A percentile compares a stretch with the other conserved stretches of the same genome.
Evolutionary conservation across 1,140 invertebrate genomes (phyloP).

Genomic region (Patella vulgata): DNA sequence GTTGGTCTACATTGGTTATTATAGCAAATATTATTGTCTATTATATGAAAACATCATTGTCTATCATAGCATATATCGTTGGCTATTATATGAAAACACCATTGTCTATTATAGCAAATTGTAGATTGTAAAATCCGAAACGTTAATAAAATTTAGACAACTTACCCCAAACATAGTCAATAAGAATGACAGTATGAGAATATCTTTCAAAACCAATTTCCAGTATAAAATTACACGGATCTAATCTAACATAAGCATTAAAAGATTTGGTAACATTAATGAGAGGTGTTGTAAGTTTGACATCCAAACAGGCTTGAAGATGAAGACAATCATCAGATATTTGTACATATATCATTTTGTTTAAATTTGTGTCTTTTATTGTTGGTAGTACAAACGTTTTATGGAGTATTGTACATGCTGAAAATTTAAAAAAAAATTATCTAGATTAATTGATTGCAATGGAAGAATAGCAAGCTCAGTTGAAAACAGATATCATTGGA

Average conservation of each 20-base stretch:
- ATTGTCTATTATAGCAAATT: no score
- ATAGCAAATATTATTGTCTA: no score
- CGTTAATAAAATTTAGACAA: no score
- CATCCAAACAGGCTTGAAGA: slow-evolving; percentile 38
- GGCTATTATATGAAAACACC: no score
- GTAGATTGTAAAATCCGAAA: no score
- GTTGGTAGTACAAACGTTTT: slow-evolving; percentile 20
- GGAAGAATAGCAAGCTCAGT: no score
- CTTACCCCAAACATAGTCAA: slow-evolving; percentile 30
- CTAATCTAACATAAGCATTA: slow-evolving; percentile 19
- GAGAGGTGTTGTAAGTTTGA: slow-evolving; percentile 5
- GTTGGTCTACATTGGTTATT: no score
- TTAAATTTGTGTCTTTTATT: slow-evolving; percentile 17
- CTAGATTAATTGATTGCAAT: no score
- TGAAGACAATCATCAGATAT: slow-evolving; percentile 32
- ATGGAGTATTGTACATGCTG: slow-evolving; percentile 20
- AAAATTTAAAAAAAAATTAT: no score
- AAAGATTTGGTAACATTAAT: slow-evolving; percentile 13
- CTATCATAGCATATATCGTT: no score
- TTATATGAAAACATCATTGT: no score
- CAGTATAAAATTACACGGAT: slow-evolving; percentile 24
- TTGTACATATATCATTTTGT: slow-evolving; percentile 20
- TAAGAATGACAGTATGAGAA: slow-evolving; percentile 18
- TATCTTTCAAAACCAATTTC: slow-evolving; percentile 16
- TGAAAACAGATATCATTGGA: no score